Base-by-base conservation (phyloP, 2,888 invertebrate genomes). In the Rhagonycha lutea region DNA sequence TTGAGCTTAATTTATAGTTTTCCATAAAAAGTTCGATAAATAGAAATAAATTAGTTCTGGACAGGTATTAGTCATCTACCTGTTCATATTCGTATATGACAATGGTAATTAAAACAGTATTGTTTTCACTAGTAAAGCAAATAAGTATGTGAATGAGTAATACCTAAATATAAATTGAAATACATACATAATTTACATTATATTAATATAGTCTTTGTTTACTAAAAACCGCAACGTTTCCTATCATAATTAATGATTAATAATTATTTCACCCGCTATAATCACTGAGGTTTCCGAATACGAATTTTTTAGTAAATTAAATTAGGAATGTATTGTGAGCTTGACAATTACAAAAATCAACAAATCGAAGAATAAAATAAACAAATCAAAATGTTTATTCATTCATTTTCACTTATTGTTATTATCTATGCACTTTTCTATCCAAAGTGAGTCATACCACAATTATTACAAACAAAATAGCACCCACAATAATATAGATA, bases 61-160 rank as follows among this genome's bases (percentile, higher is more conserved):
- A 47, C 24, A 28, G 14, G 60, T 68, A 32, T 74, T 74, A 74
- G 74, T 74, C 74, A 74, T 24, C 74, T 69, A 74, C 74, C 73
- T 73, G 73, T 47, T 69, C 67, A 23, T 61, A 47, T 65, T 24
- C 63, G 1, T 18, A 63, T 63, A 63, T 24, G 63, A 63, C 63
- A 63, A 63, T 63, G 11, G 63, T 65, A 74, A 74, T 74, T 69
- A 74, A 69, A 74, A 74, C 69, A 61, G 70, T 23, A 74, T 74
- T 74, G 69, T 74, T 70, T 74, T 65, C 74, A 70, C 29, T 28
- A 74, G 68, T 18, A 67, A 61, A 74, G 70, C 29, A 74, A 73
- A 47, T 68, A 70, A 70, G 73, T 60, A 23, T 23, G 1, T 18
- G 70, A 67, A 60, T 74, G 74, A 74, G 28, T 74, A 74, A 74